Base-by-base conservation (phyloP, 1,140 invertebrate genomes). In the Eumaeus atala region DNA sequence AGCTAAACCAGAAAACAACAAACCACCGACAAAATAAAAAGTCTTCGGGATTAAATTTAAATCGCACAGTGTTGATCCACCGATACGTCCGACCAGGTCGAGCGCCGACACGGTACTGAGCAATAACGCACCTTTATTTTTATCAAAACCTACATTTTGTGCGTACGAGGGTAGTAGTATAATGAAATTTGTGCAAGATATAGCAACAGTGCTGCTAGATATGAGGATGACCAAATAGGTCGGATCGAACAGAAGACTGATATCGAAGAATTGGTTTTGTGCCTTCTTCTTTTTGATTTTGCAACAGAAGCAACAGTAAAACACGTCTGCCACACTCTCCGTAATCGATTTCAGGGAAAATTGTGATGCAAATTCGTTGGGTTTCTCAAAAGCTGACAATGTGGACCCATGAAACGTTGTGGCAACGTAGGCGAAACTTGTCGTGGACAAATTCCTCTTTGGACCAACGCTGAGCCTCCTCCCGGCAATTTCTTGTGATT, bases 141-240 rank as follows among this genome's bases (percentile, higher is more conserved):
- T 94, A 70, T 92, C 89, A 68, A 92, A 95, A 0, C 90, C 90
- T 9, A 95, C 79, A 2, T 88, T 87, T 17, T 90, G 77, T 0
- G 93, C 94, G 74, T 95, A 95, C 0, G 91, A 89, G 9, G 94
- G 94, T 54, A 95, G 76, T 0, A 95, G 67, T 38, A 95, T 95
- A 2, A 95, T 92, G 63, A 95, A 95, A 77, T 95, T 95, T 0
- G 94, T 95, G 63, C 95, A 95, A 40, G 94, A 94, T 50, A 96
- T 93, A 10, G 94, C 95, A 50, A 94, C 95, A 0, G 94, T 94
- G 14, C 92, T 93, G 69, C 94, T 95, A 0, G 94, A 95, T 53
- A 95, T 90, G 7, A 95, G 73, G 38, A 96, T 94, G 0, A 95
- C 91, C 21, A 95, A 87, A 70, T 95, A 96, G 10, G 94, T 89